Evolutionary conservation across 2,888 invertebrate species (phyloP), one percentile per base, ranked within the genome.

Genomic region (Plusia festucae): DNA sequence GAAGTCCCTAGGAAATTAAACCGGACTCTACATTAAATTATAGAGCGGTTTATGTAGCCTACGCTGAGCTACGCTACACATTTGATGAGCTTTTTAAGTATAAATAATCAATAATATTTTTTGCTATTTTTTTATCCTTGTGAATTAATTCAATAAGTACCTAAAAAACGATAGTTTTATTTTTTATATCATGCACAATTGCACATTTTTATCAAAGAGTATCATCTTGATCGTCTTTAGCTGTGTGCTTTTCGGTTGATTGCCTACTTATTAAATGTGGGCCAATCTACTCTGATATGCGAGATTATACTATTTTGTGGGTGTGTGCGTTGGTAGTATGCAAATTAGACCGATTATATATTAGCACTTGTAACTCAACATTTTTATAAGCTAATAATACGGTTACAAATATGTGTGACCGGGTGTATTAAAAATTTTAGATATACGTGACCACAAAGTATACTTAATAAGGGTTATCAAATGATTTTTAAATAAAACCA

Each of bases 21-120:
- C 82, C 79, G 79, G 82, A 81, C 78, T 70, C 60, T 54, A 62
- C 57, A 51, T 30, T 58, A 60, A 63, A 78, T 74, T 76, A 68
- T 72, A 65, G 79, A 74, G 68, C 81, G 78, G 70, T 68, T n/a
- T 60, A 67, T 68, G 62, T 58, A 61, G 57, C 62, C 40, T n/a
- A 40, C 40, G 40, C 40, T 58, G 60, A 56, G 61, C 40, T n/a
- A 40, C 40, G 40, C 40, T 40, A 40, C 40, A n/a, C 40, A 40
- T n/a, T 5, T 81, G 81, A 84, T 82, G 68, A 73, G 69, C 69
- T 66, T 70, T 65, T 40, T n/a, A 1, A 1, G 0, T 40, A 1
- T n/a, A 40, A 2, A 5, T 24, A 24, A 3, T 2, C 24, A 24
- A 24, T 24, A 24, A n/a, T n/a, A n/a, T n/a, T n/a, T n/a, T n/a